Conservation (phyloP, 1,140 invertebrate species). For the Sitophilus oryzae region DNA sequence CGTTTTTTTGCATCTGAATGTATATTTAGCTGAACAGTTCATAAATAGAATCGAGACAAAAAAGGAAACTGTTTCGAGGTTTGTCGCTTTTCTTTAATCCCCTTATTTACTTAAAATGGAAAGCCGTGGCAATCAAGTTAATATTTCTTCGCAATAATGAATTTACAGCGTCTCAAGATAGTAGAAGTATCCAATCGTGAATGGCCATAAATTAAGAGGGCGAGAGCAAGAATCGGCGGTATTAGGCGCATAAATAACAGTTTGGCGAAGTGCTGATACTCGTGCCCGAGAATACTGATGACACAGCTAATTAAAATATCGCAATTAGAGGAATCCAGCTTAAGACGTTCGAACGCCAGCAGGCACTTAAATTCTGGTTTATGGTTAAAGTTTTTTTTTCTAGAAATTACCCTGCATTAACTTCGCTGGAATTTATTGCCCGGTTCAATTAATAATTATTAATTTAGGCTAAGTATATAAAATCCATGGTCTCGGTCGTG, state of each 20-base stretch:
- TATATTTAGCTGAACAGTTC: too few relatives aligned
- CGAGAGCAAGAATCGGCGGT: conserved; percentile 16
- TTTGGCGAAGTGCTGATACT: conserved; percentile 31
- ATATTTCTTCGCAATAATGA: conserved; percentile 23
- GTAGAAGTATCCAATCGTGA: conserved; percentile 25
- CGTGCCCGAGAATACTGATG: conserved; percentile 27
- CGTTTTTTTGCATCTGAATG: too few relatives aligned
- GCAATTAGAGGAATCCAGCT: conserved; percentile 32
- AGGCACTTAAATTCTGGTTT: conserved; percentile 4
- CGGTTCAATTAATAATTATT: too few relatives aligned
- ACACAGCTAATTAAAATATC: conserved; percentile 34
- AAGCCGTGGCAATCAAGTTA: conserved; percentile 7
- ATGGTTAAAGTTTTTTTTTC: background rate
- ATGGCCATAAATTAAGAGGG: conserved; percentile 26
- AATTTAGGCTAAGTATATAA: too few relatives aligned
- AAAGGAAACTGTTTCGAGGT: too few relatives aligned
- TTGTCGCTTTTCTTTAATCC: conserved; percentile 9
- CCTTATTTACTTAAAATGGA: conserved; percentile 11
- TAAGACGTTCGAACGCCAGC: conserved; percentile 4
- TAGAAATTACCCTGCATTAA: too few relatives aligned
- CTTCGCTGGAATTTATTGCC: too few relatives aligned
- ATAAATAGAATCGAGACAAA: too few relatives aligned
- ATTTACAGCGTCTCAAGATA: conserved; percentile 24
- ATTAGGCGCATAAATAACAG: conserved; percentile 34
- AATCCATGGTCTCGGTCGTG: too few relatives aligned